A percentile compares a stretch with the other conserved stretches of the same genome.
Evolutionary conservation across 2,888 invertebrate species (phyloP).

Genomic region (Leptinotarsa rubiginosa): DNA sequence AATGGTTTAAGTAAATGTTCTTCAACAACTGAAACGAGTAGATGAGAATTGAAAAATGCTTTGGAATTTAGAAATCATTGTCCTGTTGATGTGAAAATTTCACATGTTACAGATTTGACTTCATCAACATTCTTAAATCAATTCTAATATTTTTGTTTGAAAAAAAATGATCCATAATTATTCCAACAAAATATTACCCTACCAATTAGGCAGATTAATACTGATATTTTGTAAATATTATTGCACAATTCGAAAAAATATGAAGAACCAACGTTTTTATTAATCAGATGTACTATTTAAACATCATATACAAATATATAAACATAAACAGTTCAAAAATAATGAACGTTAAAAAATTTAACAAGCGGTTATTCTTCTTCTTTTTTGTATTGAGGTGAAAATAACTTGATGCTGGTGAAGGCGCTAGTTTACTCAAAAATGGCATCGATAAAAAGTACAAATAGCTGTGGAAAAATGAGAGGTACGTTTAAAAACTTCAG

Average conservation of each 20-base stretch:
- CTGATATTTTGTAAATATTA: neutral
- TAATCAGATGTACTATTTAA: neutral
- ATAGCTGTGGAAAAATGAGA: too few species aligned
- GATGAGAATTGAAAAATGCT: neutral
- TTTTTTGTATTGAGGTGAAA: neutral
- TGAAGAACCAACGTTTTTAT: neutral
- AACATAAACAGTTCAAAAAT: conserved; percentile 3
- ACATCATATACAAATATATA: neutral
- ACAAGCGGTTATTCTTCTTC: neutral
- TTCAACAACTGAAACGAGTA: neutral
- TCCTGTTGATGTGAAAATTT: neutral
- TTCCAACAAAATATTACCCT: neutral
- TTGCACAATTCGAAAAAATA: neutral
- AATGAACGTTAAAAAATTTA: neutral
- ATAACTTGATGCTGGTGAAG: too few species aligned
- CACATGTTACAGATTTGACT: neutral
- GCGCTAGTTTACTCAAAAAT: too few species aligned
- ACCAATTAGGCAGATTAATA: too few species aligned
- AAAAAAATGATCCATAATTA: neutral
- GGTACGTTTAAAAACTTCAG: too few species aligned
- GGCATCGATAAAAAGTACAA: too few species aligned
- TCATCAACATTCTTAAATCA: neutral
- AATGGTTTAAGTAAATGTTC: neutral
- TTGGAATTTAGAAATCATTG: neutral
- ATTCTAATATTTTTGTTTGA: neutral